These are phyloP conservation scores for Hoplostethus mediterraneus DNA, from an alignment of 2,797 vertebrate genomes.

Conservation along the genomic window DNA sequence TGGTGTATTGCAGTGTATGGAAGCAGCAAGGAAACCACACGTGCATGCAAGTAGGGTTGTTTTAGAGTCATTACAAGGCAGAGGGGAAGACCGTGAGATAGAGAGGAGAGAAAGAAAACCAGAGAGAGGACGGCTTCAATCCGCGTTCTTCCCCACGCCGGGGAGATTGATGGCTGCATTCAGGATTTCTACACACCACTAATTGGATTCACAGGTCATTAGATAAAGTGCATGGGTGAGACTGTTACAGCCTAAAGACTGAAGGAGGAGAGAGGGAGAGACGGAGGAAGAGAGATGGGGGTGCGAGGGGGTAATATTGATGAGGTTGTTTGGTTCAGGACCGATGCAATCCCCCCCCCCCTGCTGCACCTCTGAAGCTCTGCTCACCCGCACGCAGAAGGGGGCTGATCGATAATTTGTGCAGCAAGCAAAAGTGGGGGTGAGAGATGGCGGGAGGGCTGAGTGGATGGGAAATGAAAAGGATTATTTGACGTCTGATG, in stretches of 20 bases:
- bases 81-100: constrained; percentile 1
- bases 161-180: constrained; percentile 77
- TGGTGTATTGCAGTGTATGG: constrained; percentile 16
- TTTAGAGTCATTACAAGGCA: constrained; percentile 8
- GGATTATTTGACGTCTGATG: constrained; percentile 40
- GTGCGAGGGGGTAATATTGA: constrained; percentile 73
- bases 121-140: constrained; percentile 46
- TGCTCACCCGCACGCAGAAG: constrained; percentile 21
- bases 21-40: neutral
- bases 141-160: constrained; percentile 45
- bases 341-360: constrained; percentile 68
- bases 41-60: neutral
- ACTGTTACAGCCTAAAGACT: constrained; percentile 68
- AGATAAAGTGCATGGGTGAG: constrained; percentile 82
- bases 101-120: constrained; percentile 16
- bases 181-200: constrained; percentile 78
- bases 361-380: constrained; percentile 54
- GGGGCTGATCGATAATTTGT: constrained; percentile 69
- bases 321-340: constrained; percentile 77
- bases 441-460: constrained; percentile 30
- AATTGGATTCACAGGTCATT: constrained; percentile 86
- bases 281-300: constrained; percentile 29
- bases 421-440: constrained; percentile 46
- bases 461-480: constrained; percentile 55
- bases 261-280: constrained; percentile 35